A percentile compares a stretch with the other conserved stretches of the same genome.
phyloP scores from a whole-genome alignment of 2,888 invertebrate genomes.

The Metellina segmentata region DNA sequence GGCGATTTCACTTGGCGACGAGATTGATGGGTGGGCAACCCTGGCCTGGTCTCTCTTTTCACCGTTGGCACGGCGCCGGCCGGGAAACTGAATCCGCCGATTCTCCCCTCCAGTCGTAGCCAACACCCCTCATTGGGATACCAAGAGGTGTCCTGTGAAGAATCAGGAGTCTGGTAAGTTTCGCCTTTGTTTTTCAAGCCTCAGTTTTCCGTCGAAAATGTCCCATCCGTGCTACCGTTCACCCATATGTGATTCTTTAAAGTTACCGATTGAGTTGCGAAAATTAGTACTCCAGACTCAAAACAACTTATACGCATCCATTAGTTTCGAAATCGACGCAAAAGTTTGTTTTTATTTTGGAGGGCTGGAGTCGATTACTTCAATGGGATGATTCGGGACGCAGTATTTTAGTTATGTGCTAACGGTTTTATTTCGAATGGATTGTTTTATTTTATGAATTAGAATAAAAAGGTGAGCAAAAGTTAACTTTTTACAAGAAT shows the following conservation, averaged over 20 bases:
- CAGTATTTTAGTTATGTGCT: not conserved
- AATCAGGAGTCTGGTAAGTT: conserved; percentile 42
- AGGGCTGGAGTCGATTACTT: not conserved
- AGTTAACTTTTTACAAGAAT: no score
- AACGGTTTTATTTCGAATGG: no score
- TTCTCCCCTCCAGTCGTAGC: conserved; percentile 31
- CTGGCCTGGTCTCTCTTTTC: conserved; percentile 18
- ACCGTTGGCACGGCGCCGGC: conserved; percentile 52
- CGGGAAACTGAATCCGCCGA: conserved; percentile 49
- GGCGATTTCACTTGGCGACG: conserved; percentile 62
- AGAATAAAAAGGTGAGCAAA: no score
- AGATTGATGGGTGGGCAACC: conserved; percentile 12
- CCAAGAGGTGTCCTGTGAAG: conserved; percentile 30
- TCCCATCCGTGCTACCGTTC: no score
- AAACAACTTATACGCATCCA: not conserved
- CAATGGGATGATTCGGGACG: not conserved
- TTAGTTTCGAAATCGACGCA: not conserved
- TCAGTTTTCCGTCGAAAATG: not conserved
- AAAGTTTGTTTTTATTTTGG: not conserved
- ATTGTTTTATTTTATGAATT: no score
- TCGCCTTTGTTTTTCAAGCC: not conserved
- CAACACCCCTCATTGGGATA: conserved; percentile 36
- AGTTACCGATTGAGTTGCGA: not conserved
- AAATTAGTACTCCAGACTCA: no score
- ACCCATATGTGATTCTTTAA: not conserved